Evolutionary conservation across 2,113 vertebrate species (phyloP).

Genomic region (Propithecus coquereli): DNA sequence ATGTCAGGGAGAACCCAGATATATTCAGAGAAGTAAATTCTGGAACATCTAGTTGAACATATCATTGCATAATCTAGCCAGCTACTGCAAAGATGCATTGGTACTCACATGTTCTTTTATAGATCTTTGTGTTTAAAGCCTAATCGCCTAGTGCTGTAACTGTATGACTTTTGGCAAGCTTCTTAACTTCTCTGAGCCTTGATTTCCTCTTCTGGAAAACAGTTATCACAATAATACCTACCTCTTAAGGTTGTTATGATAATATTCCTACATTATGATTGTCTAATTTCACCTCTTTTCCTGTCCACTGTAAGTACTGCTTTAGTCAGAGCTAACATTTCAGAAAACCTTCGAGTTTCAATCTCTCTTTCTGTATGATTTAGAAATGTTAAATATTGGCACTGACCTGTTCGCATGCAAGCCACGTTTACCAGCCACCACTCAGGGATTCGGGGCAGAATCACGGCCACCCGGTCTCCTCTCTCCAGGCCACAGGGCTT

Average conservation of each 20-base stretch:
- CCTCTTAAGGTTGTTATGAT: not conserved
- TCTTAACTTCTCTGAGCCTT: not conserved
- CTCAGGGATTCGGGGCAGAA: conserved; percentile 86
- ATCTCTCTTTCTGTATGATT: not conserved
- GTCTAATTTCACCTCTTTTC: not conserved
- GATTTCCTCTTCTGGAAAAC: not conserved
- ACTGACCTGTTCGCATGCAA: conserved; percentile 86
- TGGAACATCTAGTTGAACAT: not conserved
- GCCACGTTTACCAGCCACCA: conserved; percentile 88
- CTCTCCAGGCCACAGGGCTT: conserved; percentile 78
- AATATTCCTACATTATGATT: not conserved
- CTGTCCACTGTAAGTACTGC: not conserved
- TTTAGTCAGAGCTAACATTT: not conserved
- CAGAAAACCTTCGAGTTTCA: not conserved
- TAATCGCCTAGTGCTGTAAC: not conserved
- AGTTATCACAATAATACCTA: not conserved
- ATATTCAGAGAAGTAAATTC: not conserved
- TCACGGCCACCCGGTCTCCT: conserved; percentile 82
- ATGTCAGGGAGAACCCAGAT: not conserved
- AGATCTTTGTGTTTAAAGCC: not conserved
- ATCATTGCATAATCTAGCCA: not conserved
- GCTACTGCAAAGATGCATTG: not conserved
- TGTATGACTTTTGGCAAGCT: not conserved
- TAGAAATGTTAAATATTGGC: not conserved
- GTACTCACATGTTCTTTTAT: not conserved